Conservation (phyloP, 2,888 invertebrate species). For the Oithona nana region DNA sequence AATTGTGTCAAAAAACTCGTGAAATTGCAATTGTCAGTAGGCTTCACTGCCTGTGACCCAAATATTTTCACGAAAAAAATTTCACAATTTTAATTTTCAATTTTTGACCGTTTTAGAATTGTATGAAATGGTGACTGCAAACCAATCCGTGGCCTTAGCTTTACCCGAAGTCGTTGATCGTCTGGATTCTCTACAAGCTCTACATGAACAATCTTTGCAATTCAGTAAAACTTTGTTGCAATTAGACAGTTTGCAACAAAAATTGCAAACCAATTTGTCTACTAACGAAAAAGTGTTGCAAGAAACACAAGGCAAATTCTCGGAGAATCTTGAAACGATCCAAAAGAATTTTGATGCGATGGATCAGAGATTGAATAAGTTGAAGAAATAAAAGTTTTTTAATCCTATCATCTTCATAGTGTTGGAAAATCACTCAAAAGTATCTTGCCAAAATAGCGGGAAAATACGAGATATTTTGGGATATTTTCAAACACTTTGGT, state of each 20-base stretch:
- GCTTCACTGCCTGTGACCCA: no score
- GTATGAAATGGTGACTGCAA: constrained; percentile 68
- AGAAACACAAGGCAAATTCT: constrained; percentile 60
- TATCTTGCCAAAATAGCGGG: no score
- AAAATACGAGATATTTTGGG: no score
- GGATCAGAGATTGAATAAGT: constrained; percentile 42
- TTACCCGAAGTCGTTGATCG: constrained; percentile 61
- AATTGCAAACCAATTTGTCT: constrained; percentile 48
- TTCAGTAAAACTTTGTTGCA: constrained; percentile 66
- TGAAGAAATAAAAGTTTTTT: neutral
- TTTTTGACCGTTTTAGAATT: no score
- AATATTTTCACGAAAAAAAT: no score
- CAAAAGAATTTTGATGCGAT: constrained; percentile 52
- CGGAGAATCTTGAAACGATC: constrained; percentile 54
- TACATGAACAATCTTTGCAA: constrained; percentile 75
- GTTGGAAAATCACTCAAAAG: no score
- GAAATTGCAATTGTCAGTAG: no score
- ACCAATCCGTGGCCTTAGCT: constrained; percentile 57
- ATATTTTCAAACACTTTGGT: no score
- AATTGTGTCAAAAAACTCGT: no score
- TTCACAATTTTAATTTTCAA: no score
- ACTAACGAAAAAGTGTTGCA: constrained; percentile 55
- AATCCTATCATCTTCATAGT: no score
- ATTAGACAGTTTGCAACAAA: constrained; percentile 52
- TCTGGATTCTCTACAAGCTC: constrained; percentile 60